Evolutionary conservation across 2,888 invertebrate species (phyloP).

Genomic region (Archips xylosteana): DNA sequence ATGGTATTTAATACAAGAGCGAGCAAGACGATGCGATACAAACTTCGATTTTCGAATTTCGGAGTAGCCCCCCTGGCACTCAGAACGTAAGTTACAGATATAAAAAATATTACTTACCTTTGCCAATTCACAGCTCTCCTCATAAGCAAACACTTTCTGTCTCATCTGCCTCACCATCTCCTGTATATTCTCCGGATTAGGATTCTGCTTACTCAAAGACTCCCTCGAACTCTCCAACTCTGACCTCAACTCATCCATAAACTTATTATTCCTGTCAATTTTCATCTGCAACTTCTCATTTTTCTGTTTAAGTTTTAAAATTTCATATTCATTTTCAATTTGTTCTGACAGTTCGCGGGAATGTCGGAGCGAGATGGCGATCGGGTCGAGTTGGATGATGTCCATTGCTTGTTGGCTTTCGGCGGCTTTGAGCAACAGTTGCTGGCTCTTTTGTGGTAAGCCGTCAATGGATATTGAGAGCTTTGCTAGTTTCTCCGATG

Average conservation of each 20-base stretch:
- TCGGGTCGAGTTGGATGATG: constrained; percentile 63
- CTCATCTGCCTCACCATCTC: constrained; percentile 72
- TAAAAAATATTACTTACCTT: constrained; percentile 57
- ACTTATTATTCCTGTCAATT: constrained; percentile 70
- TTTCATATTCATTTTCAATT: constrained; percentile 70
- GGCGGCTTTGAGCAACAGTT: constrained; percentile 58
- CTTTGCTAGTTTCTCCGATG: constrained; percentile 63
- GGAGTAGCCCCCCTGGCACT: too few species aligned
- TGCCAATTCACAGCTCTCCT: constrained; percentile 70
- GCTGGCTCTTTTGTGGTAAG: constrained; percentile 71
- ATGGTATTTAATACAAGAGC: too few species aligned
- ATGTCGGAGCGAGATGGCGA: constrained; percentile 62
- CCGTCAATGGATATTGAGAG: constrained; percentile 66
- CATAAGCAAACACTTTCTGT: constrained; percentile 72
- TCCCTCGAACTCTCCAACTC: constrained; percentile 67
- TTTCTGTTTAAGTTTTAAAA: constrained; percentile 70
- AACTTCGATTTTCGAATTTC: too few species aligned
- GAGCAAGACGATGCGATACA: too few species aligned
- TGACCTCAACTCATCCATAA: constrained; percentile 60
- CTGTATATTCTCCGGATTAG: constrained; percentile 69
- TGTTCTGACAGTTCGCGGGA: constrained; percentile 59
- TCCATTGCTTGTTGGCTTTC: constrained; percentile 54
- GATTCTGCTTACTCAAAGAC: constrained; percentile 58
- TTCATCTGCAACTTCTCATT: constrained; percentile 65
- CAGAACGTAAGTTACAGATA: too few species aligned